These are phyloP conservation scores for Melanaphis sacchari DNA, from an alignment of 1,140 invertebrate genomes.

Conservation along the genomic window DNA sequence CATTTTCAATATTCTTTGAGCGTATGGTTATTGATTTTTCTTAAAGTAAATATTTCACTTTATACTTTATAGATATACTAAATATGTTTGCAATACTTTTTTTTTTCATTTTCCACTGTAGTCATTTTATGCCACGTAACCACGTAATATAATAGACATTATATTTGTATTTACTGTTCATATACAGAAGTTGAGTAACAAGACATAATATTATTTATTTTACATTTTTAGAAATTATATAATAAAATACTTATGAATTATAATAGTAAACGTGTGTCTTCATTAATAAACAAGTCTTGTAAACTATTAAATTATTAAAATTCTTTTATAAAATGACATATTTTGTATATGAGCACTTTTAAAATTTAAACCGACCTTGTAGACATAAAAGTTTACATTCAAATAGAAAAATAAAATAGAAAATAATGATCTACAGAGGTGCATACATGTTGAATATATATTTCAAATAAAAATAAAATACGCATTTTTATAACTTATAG, in stretches of 20 bases:
- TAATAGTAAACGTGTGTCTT: neutral
- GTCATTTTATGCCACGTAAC: conserved; percentile 20
- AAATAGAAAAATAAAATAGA: neutral
- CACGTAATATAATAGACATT: neutral
- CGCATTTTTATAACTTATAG: neutral
- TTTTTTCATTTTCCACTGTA: neutral
- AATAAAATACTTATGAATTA: neutral
- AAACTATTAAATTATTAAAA: neutral
- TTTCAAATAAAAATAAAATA: neutral
- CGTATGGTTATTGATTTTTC: neutral
- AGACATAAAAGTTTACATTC: neutral
- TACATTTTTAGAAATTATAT: neutral
- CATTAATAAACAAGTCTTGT: neutral
- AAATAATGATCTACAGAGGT: neutral
- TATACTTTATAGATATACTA: neutral
- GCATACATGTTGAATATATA: neutral
- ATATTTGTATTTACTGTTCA: conserved; percentile 8
- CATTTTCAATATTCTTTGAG: conserved; percentile 16
- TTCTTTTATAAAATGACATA: neutral
- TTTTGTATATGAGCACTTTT: neutral
- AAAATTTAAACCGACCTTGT: neutral
- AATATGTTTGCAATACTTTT: conserved; percentile 4
- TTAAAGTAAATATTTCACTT: conserved; percentile 31
- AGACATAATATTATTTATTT: neutral
- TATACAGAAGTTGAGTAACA: neutral